These are phyloP conservation scores for Drosophila mercatorum DNA, from an alignment of 2,888 invertebrate species.

Conservation along the genomic window DNA sequence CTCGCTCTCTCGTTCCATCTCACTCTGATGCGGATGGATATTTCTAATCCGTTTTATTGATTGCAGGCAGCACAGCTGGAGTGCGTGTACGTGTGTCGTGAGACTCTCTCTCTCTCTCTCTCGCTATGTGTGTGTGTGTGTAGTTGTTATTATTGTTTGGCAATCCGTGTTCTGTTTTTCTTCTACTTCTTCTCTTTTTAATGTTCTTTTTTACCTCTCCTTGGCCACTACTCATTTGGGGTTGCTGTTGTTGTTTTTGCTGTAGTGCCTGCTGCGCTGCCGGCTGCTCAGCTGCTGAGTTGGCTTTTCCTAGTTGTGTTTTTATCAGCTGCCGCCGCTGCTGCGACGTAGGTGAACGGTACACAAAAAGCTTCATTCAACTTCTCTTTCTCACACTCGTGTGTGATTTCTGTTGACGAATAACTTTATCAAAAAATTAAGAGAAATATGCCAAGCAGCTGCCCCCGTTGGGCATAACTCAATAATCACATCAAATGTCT, in stretches of 20 bases:
- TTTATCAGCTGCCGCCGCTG: slow-evolving; percentile 50
- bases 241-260: slow-evolving; percentile 47
- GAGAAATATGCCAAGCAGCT: slow-evolving; percentile 72
- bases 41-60: slow-evolving; percentile 81
- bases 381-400: slow-evolving; percentile 14
- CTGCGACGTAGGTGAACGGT: slow-evolving; percentile 27
- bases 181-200: slow-evolving; percentile 14
- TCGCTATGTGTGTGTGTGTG: slow-evolving; percentile 28
- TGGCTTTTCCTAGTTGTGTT: slow-evolving; percentile 47
- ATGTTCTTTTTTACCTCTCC: slow-evolving; percentile 53
- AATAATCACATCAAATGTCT: slow-evolving; percentile 79
- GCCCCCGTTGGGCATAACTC: slow-evolving; percentile 79
- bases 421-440: slow-evolving; percentile 77
- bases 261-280: slow-evolving; percentile 37
- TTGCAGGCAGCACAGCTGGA: slow-evolving; percentile 76
- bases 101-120: slow-evolving; percentile 18
- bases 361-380: slow-evolving; percentile 23
- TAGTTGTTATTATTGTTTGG: slow-evolving; percentile 55
- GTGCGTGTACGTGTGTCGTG: slow-evolving; percentile 30
- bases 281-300: slow-evolving; percentile 50
- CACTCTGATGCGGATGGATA: slow-evolving; percentile 64
- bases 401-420: slow-evolving; percentile 29
- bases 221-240: slow-evolving; percentile 56
- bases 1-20: slow-evolving; percentile 5
- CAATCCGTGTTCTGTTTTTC: slow-evolving; percentile 59